A percentile compares a stretch with the other conserved stretches of the same genome.
Conservation (phyloP, 2,113 vertebrate species). For the Silurus glanis region DNA sequence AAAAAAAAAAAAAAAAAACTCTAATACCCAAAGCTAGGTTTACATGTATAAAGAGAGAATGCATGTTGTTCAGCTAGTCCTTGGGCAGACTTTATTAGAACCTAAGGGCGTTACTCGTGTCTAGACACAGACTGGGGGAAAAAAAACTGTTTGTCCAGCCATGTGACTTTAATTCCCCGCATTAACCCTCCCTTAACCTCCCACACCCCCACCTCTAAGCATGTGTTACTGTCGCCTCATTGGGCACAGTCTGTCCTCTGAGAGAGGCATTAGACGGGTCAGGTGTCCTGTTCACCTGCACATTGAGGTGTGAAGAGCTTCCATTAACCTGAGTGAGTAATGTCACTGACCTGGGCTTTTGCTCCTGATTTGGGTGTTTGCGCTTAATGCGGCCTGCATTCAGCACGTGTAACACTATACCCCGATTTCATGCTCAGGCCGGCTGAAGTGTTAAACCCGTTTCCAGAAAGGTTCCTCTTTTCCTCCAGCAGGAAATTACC, state of each 20-base stretch:
- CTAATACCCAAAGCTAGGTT: not conserved
- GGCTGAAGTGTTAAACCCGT: constrained; percentile 25
- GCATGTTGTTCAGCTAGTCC: not conserved
- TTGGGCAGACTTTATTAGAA: not conserved
- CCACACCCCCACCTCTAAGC: constrained; percentile 39
- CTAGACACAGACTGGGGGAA: not conserved
- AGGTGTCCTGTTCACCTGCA: constrained; percentile 51
- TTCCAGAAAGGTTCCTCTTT: constrained; percentile 6
- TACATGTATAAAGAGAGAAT: not conserved
- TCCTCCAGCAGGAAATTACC: constrained; percentile 38
- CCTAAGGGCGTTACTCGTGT: constrained; percentile 6
- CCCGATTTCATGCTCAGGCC: constrained; percentile 41
- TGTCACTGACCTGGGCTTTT: constrained; percentile 46
- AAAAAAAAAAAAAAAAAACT: not conserved
- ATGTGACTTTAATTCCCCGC: constrained; percentile 46
- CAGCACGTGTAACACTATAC: constrained; percentile 50
- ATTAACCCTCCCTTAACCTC: constrained; percentile 51
- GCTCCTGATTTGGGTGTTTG: constrained; percentile 7
- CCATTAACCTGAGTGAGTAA: constrained; percentile 49
- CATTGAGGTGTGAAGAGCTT: constrained; percentile 51
- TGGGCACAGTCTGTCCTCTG: constrained; percentile 49
- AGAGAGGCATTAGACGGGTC: constrained; percentile 41
- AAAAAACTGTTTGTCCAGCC: constrained; percentile 31
- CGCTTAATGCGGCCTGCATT: constrained; percentile 40
- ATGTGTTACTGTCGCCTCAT: constrained; percentile 52